phyloP scores from a whole-genome alignment of 2,888 invertebrate genomes.

The Acrobasis suavella region DNA sequence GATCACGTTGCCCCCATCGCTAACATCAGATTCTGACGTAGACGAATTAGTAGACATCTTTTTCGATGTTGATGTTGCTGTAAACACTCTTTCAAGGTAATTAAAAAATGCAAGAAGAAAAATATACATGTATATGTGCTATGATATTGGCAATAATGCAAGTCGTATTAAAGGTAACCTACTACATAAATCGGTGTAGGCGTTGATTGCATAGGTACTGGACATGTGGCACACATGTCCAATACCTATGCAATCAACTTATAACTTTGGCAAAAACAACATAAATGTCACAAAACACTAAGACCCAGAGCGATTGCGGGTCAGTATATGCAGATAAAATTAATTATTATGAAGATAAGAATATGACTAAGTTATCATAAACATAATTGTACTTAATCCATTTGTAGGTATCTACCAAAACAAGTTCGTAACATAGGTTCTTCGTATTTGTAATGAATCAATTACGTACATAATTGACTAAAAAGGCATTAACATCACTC shows the following conservation, averaged over 20 bases:
- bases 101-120: not conserved
- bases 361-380: slow-evolving; percentile 37
- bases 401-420: slow-evolving; percentile 5
- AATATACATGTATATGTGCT: too few species aligned
- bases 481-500: too few species aligned
- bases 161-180: too few species aligned
- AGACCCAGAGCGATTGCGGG: slow-evolving; percentile 59
- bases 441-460: not conserved
- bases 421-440: not conserved
- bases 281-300: slow-evolving; percentile 54
- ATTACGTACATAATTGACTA: not conserved
- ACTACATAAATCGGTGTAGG: too few species aligned
- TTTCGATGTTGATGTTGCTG: slow-evolving; percentile 76
- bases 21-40: slow-evolving; percentile 74
- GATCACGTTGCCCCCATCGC: slow-evolving; percentile 71
- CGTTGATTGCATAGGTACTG: too few species aligned
- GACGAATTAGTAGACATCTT: slow-evolving; percentile 76
- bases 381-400: not conserved
- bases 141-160: too few species aligned
- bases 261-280: slow-evolving; percentile 34
- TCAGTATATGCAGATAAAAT: slow-evolving; percentile 59
- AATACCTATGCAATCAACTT: too few species aligned
- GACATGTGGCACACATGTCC: too few species aligned
- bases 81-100: slow-evolving; percentile 69
- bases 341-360: slow-evolving; percentile 55